phyloP scores from a whole-genome alignment of 2,888 invertebrate species.

The Dolichopus griseipennis region DNA sequence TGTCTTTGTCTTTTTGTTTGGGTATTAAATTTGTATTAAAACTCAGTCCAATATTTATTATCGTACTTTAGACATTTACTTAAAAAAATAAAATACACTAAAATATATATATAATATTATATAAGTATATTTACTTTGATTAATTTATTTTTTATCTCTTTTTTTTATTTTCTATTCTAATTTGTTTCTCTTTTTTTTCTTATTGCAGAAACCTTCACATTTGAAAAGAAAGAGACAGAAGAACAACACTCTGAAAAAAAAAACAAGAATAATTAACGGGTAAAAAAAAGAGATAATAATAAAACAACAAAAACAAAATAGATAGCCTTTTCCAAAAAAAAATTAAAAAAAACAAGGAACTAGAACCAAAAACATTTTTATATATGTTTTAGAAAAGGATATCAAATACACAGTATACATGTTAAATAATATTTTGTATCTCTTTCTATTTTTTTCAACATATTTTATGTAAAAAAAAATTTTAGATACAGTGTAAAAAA shows the following conservation, averaged over 20 bases:
- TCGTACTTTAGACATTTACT: background rate
- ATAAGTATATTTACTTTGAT: no score
- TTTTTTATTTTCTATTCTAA: background rate
- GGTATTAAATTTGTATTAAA: conserved; percentile 1
- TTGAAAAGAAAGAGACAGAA: background rate
- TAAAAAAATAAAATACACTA: no score
- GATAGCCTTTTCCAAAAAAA: background rate
- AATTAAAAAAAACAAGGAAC: background rate
- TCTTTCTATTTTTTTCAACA: background rate
- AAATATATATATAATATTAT: no score
- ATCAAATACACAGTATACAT: no score
- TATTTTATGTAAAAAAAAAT: background rate
- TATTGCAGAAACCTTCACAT: no score
- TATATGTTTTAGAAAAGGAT: background rate
- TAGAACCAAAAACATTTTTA: background rate
- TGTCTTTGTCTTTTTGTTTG: background rate
- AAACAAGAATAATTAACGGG: no score
- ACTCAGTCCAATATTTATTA: background rate
- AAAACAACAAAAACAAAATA: background rate
- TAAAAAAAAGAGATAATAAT: background rate
- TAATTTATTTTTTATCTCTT: background rate
- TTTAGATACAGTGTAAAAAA: background rate
- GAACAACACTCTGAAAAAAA: background rate
- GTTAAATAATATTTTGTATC: background rate
- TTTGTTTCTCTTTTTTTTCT: background rate